Percentiles rank a stretch among this genome's conserved stretches.
Conservation (phyloP, 2,888 invertebrate genomes). For the Tipula vernalis region DNA sequence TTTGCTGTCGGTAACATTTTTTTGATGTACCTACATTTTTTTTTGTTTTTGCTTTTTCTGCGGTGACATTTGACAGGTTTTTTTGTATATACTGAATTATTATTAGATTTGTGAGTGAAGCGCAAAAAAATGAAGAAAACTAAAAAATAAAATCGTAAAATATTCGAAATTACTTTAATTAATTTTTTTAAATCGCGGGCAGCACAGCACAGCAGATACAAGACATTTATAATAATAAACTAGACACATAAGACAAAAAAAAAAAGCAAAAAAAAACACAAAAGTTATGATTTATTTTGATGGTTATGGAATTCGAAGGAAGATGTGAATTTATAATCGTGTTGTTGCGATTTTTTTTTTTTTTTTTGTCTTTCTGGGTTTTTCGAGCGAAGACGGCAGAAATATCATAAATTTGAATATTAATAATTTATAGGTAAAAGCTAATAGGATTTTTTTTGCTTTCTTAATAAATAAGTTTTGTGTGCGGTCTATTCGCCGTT, state of each 20-base stretch:
- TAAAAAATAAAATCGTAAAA: not conserved
- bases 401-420: not conserved
- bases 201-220: not conserved
- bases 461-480: not conserved
- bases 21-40: not conserved
- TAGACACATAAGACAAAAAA: not conserved
- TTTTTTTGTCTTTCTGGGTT: not conserved
- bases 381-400: not conserved
- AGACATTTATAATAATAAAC: not conserved
- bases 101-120: not conserved
- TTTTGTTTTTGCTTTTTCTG: not conserved
- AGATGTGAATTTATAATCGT: not conserved
- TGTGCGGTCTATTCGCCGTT: not conserved
- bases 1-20: not conserved
- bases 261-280: not conserved
- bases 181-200: not conserved
- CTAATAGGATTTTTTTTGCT: not conserved
- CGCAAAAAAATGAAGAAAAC: not conserved
- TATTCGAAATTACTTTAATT: not conserved
- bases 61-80: constrained; percentile 4
- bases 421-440: not conserved
- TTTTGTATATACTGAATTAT: not conserved
- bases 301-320: not conserved
- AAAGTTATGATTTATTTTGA: not conserved
- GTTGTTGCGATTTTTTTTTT: not conserved